Percentiles rank a stretch among this genome's conserved stretches.
Conservation (phyloP, 2,113 vertebrate genomes). For the Rhea pennata region DNA sequence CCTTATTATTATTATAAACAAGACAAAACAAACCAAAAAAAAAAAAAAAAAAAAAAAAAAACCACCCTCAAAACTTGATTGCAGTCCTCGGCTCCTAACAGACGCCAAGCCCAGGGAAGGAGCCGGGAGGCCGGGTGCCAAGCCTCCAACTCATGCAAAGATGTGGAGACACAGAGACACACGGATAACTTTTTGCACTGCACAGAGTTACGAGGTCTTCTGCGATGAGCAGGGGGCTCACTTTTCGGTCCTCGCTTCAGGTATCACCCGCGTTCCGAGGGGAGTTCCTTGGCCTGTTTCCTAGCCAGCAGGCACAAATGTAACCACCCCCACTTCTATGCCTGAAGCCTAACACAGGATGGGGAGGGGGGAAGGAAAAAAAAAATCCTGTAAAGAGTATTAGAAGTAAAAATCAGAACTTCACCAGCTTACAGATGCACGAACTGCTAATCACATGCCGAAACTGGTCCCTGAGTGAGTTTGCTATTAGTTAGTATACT, state of each 20-base stretch:
- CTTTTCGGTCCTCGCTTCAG: not conserved
- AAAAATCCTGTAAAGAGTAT: too few relatives aligned
- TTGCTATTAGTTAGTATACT: not conserved
- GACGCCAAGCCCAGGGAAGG: not conserved
- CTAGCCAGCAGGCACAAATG: accelerated
- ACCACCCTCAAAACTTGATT: not conserved
- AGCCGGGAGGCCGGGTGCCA: not conserved
- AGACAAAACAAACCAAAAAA: not conserved
- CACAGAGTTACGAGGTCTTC: not conserved
- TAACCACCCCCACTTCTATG: not conserved
- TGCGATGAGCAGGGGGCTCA: not conserved
- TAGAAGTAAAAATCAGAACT: not conserved
- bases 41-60: not conserved
- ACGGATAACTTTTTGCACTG: not conserved
- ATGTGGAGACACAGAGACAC: not conserved
- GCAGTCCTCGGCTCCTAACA: not conserved
- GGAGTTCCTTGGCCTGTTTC: not conserved
- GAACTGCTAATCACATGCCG: too few relatives aligned
- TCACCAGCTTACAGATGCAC: not conserved
- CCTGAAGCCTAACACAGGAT: not conserved
- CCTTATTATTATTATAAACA: not conserved
- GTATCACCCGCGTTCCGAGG: not conserved
- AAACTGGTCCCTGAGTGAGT: accelerated
- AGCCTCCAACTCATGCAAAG: not conserved
- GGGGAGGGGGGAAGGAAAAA: too few relatives aligned